phyloP scores from a whole-genome alignment of 1,140 invertebrate species.

The Stenopsyche tienmushanensis region DNA sequence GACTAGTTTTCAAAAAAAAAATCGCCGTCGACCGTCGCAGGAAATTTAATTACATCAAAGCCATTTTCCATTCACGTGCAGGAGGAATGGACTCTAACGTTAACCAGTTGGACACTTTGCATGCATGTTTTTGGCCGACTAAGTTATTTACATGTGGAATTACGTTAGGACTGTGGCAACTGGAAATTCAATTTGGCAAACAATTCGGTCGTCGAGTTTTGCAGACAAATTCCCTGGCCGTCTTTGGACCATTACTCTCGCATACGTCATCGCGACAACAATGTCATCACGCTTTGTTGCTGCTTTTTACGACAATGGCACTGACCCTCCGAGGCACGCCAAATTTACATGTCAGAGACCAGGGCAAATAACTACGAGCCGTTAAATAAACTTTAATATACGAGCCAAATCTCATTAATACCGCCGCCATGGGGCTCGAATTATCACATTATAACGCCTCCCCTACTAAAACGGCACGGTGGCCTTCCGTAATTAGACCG shows the following conservation, averaged over 20 bases:
- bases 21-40: neutral
- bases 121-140: conserved; percentile 17
- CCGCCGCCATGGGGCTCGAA: too few species aligned
- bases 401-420: too few species aligned
- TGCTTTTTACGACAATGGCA: neutral
- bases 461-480: too few species aligned
- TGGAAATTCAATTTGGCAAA: conserved; percentile 16
- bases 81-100: too few species aligned
- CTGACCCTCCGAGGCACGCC: neutral
- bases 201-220: conserved; percentile 6
- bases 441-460: too few species aligned
- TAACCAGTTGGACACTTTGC: conserved; percentile 12
- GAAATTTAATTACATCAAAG: conserved; percentile 15
- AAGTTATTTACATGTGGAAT: conserved; percentile 24
- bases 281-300: neutral
- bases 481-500: too few species aligned
- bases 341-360: too few species aligned
- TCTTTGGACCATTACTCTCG: conserved; percentile 2
- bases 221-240: conserved; percentile 6
- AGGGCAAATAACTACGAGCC: too few species aligned
- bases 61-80: neutral
- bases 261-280: neutral
- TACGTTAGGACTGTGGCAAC: conserved; percentile 12
- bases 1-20: too few species aligned
- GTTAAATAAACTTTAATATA: too few species aligned